Percentiles rank a stretch among this genome's conserved stretches.
Conservation (phyloP, 2,113 vertebrate genomes). For the Chiloscyllium plagiosum region DNA sequence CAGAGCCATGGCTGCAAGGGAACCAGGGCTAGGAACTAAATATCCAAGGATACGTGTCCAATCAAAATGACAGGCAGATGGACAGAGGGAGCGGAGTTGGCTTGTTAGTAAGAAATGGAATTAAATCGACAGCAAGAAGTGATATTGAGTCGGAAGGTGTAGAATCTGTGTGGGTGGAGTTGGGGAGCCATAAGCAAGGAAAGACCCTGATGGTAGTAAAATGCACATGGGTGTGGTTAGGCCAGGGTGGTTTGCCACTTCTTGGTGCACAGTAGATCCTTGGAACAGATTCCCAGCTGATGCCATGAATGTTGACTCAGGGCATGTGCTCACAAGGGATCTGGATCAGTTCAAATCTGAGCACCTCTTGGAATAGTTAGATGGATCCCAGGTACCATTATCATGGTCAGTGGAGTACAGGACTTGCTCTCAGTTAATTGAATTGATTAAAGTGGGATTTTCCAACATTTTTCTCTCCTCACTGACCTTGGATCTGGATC, state of each 20-base stretch:
- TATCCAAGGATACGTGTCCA: too few species aligned
- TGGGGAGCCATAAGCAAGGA: too few species aligned
- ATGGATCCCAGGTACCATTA: background rate
- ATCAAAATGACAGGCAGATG: too few species aligned
- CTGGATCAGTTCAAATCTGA: background rate
- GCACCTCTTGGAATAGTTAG: background rate
- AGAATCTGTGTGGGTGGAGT: too few species aligned
- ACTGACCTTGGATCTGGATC: background rate
- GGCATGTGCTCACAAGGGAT: background rate
- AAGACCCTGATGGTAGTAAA: background rate
- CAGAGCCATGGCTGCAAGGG: too few species aligned
- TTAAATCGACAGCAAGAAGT: too few species aligned
- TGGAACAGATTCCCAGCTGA: background rate
- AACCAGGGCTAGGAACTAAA: too few species aligned
- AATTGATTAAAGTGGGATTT: background rate
- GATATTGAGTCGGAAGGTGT: too few species aligned
- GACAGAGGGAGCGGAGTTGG: too few species aligned
- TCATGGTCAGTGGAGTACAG: background rate
- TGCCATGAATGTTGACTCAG: background rate
- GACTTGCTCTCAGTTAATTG: background rate
- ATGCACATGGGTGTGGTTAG: background rate
- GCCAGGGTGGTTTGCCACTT: background rate
- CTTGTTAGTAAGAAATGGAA: too few species aligned
- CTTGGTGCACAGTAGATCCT: background rate
- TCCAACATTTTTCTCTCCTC: background rate